Conservation (phyloP, 2,888 invertebrate species). For the Atherix ibis region DNA sequence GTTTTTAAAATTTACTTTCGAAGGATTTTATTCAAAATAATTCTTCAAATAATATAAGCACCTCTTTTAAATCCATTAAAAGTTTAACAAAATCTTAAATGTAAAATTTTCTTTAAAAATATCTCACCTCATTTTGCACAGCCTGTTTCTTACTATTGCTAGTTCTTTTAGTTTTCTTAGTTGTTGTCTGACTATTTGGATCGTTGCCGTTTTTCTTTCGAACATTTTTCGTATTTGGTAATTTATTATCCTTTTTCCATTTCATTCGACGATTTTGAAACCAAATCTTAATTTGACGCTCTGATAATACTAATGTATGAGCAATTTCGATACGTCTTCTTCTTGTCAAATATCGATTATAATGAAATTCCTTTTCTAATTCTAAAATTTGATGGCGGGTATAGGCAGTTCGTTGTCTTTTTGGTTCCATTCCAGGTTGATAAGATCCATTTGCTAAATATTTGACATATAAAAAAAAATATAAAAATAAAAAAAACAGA, state of each 20-base stretch:
- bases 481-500: not conserved
- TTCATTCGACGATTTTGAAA: constrained; percentile 76
- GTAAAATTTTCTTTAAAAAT: constrained; percentile 1
- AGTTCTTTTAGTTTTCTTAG: constrained; percentile 27
- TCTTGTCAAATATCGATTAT: constrained; percentile 89
- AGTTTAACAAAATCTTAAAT: no score
- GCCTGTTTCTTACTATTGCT: constrained; percentile 23
- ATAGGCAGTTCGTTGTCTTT: constrained; percentile 92
- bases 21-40: no score
- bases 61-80: no score
- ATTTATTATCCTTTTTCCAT: constrained; percentile 59
- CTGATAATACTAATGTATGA: constrained; percentile 83
- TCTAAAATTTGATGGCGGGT: constrained; percentile 96
- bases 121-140: constrained; percentile 31
- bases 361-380: constrained; percentile 95
- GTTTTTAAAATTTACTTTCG: no score
- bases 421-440: constrained; percentile 88
- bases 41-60: no score
- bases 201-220: constrained; percentile 39
- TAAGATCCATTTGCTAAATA: constrained; percentile 67
- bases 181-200: constrained; percentile 20
- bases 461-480: not conserved
- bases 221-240: constrained; percentile 45
- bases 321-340: constrained; percentile 94
- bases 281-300: constrained; percentile 82